Base-by-base conservation (phyloP, 1,140 invertebrate species). In the Hylaeus volcanicus region DNA sequence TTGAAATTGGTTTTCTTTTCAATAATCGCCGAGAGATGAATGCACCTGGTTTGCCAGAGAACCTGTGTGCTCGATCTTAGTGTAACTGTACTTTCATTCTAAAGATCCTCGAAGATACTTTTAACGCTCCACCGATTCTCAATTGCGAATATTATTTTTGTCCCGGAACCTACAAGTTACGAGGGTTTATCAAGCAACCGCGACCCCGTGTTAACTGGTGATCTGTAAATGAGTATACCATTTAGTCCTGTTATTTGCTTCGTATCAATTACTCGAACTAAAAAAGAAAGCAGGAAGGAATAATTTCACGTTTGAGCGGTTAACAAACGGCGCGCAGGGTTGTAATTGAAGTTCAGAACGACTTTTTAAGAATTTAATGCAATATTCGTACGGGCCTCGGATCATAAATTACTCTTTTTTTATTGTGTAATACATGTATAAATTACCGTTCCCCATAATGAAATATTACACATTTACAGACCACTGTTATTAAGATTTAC, bases 1-100 rank as follows among this genome's bases (percentile, higher is more conserved):
- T 9, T 48, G 60, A 48, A 71, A 73, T 86, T 11, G 51, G 37
- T 63, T 61, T 58, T 65, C 39, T 39, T 56, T 26, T 61, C n/a
- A 73, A 65, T 86, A 74, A 74, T 78, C 41, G 79, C 58, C 61
- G 39, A 26, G 39, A 26, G 45, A 72, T 73, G 65, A 79, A 79
- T 66, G 81, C 81, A 83, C n/a, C 74, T 72, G 72, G 63, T 70
- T 41, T 26, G 53, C 60, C 61, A 12, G 53, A 58, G 56, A 76
- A 71, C 68, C 58, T 26, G 64, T 2, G 55, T 53, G 68, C 64
- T 51, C 79, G 63, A 60, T 53, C 11, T 48, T 58, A 53, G 58
- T 9, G 15, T 86, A 87, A 87, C 84, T 87, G 84, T 87, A 86
- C 84, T 86, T 87, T 56, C 73, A 55, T 82, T 82, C 76, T 75